A percentile compares a stretch with the other conserved stretches of the same genome.
These are phyloP conservation scores for Lasioglossum malachurum DNA, from an alignment of 2,888 invertebrate genomes.

Conservation along the genomic window DNA sequence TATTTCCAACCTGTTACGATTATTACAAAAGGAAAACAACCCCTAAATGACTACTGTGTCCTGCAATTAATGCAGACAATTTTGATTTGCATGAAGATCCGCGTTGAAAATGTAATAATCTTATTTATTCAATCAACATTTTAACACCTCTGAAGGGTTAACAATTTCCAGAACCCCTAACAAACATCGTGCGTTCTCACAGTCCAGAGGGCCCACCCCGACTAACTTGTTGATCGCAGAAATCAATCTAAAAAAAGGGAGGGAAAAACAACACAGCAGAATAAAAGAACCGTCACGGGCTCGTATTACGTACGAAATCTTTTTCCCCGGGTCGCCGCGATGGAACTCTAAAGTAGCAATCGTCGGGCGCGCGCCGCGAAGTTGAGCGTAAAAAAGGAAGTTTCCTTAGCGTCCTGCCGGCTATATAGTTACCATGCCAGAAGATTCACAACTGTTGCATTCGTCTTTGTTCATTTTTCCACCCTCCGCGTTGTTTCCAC, in stretches of 20 bases:
- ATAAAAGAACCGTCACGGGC: neutral
- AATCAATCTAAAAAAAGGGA: neutral
- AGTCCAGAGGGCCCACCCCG: neutral
- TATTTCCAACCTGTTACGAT: no score
- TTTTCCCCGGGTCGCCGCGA: neutral
- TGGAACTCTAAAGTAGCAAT: conserved; percentile 33
- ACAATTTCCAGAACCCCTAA: neutral
- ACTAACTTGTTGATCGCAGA: conserved; percentile 11
- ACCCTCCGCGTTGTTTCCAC: conserved; percentile 50
- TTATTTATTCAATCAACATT: no score
- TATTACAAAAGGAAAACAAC: neutral
- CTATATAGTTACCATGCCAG: neutral
- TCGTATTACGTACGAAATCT: neutral
- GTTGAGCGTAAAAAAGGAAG: conserved; percentile 34
- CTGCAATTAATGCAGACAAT: no score
- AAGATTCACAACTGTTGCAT: conserved; percentile 61
- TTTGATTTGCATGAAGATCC: neutral
- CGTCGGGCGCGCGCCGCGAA: conserved; percentile 22
- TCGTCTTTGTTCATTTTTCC: conserved; percentile 57
- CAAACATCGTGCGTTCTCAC: neutral
- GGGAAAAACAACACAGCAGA: neutral
- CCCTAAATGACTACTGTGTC: neutral
- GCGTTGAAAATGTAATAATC: no score
- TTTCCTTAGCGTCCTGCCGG: conserved; percentile 26
- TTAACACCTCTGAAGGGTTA: no score